These are phyloP conservation scores for Prunella himalayana DNA, from an alignment of 2,113 vertebrate genomes.

Conservation along the genomic window DNA sequence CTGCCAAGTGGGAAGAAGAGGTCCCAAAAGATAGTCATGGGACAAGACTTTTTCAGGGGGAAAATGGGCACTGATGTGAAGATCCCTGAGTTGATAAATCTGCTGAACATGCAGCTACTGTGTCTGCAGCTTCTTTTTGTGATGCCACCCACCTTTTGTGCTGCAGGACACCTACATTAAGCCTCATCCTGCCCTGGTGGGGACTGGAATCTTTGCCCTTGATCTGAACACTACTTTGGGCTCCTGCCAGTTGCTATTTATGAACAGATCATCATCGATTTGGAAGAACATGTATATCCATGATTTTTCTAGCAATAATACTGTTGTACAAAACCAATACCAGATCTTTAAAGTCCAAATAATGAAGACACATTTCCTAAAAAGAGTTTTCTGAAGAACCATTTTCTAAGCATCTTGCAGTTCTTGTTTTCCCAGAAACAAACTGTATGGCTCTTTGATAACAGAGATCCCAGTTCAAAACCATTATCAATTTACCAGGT, in stretches of 20 bases:
- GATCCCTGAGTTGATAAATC: rapidly evolving
- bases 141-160: too few species aligned
- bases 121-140: neutral
- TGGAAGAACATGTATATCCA: neutral
- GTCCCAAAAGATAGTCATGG: neutral
- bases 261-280: neutral
- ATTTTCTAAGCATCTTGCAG: neutral
- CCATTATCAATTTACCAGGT: neutral
- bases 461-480: neutral
- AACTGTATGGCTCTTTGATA: neutral
- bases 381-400: neutral
- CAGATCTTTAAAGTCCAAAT: neutral
- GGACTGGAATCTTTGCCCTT: neutral
- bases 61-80: neutral
- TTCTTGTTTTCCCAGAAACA: neutral
- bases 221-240: neutral
- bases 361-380: neutral
- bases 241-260: neutral
- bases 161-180: neutral
- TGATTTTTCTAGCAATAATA: neutral
- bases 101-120: neutral
- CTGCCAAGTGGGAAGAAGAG: neutral
- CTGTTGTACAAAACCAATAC: neutral
- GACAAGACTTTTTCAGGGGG: neutral
- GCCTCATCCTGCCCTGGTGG: neutral